Base-by-base conservation (phyloP, 2,888 invertebrate species). In the Terebella lapidaria region DNA sequence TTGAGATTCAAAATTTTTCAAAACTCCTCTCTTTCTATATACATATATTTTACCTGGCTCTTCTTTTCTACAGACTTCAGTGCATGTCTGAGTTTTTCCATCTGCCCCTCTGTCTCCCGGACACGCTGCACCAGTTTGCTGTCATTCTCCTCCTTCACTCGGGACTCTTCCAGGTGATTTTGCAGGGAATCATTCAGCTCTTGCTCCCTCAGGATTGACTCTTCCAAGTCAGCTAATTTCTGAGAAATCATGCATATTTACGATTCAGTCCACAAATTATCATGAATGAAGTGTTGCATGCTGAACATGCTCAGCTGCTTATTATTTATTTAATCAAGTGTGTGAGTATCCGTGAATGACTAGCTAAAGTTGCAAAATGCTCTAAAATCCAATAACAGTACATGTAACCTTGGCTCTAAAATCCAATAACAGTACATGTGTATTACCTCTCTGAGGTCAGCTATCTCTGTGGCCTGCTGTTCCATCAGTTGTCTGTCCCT, bases 171-270 rank as follows among this genome's bases (percentile, higher is more conserved):
- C 27, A 76, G 66, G 61, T 75, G 73, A 27, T 74, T 73, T 57
- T 72, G 70, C 4, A 78, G 65, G 1, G 70, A 69, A n/a, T 67
- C 54, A 60, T 76, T 77, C 35, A 66, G 24, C 54, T 73, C 72
- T 28, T 72, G 70, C 22, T 70, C 69, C 26, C 71, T 67, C 4
- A 60, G 57, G 27, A 76, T 58, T 0, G 71, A 67, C 3, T 71
- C 65, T 57, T 78, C 75, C 52, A 72, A 45, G 22, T 75, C 74
- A 29, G 66, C 64, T 54, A 75, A 22, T 49, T 49, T 49, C 49
- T 49, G 24, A n/a, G 10, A 18, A 35, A 35, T 35, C 10, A 35
- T 35, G 10, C n/a, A n/a, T n/a, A n/a, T n/a, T n/a, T n/a, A n/a
- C n/a, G n/a, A n/a, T n/a, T n/a, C n/a, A n/a, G n/a, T n/a, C n/a